Conservation (phyloP, 1,140 invertebrate species). For the Galleria mellonella region DNA sequence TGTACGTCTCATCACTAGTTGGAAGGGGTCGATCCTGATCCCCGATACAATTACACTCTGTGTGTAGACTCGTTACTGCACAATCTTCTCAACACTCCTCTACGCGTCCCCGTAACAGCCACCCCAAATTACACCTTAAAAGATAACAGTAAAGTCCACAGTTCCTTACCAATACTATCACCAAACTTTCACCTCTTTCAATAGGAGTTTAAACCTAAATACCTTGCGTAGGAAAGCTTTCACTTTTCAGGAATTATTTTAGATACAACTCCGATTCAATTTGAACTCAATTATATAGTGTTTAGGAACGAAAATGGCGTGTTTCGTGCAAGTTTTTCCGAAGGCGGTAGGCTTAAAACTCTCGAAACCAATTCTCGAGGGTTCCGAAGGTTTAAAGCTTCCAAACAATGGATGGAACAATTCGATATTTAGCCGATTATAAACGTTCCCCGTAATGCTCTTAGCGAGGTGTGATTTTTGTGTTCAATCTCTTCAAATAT, state of each 20-base stretch:
- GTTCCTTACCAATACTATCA: constrained; percentile 21
- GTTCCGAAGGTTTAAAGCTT: constrained; percentile 56
- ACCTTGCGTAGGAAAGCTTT: constrained; percentile 71
- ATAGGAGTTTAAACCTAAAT: constrained; percentile 74
- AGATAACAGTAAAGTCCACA: constrained; percentile 19
- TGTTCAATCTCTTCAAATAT: constrained; percentile 19
- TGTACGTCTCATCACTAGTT: constrained; percentile 31
- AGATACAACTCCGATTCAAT: constrained; percentile 19
- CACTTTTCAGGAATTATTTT: constrained; percentile 72
- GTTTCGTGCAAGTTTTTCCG: constrained; percentile 36
- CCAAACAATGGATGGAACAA: constrained; percentile 69
- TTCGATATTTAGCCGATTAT: constrained; percentile 74
- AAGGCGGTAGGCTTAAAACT: constrained; percentile 68
- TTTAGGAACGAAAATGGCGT: constrained; percentile 28
- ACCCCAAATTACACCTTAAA: constrained; percentile 30
- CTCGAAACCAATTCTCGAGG: constrained; percentile 65
- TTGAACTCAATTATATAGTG: constrained; percentile 22
- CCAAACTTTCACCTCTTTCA: constrained; percentile 73
- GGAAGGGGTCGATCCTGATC: constrained; percentile 49
- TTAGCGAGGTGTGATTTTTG: constrained; percentile 67
- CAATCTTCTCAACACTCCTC: constrained; percentile 63
- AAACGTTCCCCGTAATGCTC: constrained; percentile 63
- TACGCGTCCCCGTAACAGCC: constrained; percentile 6
- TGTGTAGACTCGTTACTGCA: constrained; percentile 67
- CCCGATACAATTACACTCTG: constrained; percentile 70